phyloP scores from a whole-genome alignment of 2,797 vertebrate species.

The Furcifer pardalis region DNA sequence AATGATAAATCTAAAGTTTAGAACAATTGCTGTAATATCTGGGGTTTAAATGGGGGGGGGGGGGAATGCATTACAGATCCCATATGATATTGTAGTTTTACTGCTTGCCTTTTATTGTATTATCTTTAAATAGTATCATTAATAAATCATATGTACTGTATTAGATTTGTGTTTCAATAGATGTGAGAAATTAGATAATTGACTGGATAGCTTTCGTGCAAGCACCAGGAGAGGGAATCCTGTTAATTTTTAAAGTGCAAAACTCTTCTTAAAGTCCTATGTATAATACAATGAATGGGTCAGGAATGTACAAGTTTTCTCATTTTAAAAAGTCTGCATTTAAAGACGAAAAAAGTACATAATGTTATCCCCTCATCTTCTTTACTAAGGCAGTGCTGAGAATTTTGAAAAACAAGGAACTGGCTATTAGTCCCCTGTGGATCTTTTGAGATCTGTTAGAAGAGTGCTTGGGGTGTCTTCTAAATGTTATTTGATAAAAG shows the following conservation, averaged over 20 bases:
- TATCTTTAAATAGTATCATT: slow-evolving; percentile 20
- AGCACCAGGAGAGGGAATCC: not conserved
- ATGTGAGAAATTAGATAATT: not conserved
- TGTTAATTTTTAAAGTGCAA: not conserved
- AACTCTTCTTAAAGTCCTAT: not conserved
- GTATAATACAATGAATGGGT: not conserved
- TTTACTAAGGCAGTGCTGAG: slow-evolving; percentile 40
- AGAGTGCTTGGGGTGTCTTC: slow-evolving; percentile 46
- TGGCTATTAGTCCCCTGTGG: slow-evolving; percentile 47
- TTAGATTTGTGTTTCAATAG: not conserved
- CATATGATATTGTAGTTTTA: not conserved
- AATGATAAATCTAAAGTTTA: no score
- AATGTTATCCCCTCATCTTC: slow-evolving; percentile 16
- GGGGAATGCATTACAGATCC: not conserved
- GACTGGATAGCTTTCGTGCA: not conserved
- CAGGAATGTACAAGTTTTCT: not conserved
- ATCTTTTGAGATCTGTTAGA: slow-evolving; percentile 49
- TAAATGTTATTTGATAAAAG: slow-evolving; percentile 64
- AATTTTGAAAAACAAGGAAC: slow-evolving; percentile 55
- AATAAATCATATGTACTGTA: no score
- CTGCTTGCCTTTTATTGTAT: not conserved
- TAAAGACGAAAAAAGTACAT: slow-evolving; percentile 12
- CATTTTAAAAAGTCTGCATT: not conserved
- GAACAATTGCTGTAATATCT: no score
- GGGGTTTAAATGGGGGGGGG: not conserved